Evolutionary conservation across 2,888 invertebrate species (phyloP).

Genomic region (Polydrusus pterygomalis): DNA sequence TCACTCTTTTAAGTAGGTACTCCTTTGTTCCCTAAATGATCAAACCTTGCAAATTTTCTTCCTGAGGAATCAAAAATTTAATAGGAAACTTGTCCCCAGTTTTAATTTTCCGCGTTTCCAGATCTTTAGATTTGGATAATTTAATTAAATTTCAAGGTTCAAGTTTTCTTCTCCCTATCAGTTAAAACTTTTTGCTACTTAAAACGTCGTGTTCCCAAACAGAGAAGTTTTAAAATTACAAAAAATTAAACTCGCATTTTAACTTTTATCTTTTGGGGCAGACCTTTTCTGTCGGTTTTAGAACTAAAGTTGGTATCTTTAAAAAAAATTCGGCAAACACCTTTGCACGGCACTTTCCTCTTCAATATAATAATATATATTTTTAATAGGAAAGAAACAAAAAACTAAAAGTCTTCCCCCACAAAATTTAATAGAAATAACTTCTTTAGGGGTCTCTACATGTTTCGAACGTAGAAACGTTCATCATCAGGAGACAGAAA

Average conservation of each 20-base stretch:
- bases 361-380: no score
- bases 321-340: background rate
- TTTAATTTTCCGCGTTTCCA: background rate
- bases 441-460: no score
- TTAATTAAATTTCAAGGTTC: constrained; percentile 8
- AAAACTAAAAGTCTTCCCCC: no score
- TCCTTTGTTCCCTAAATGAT: background rate
- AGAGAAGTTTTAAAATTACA: constrained; percentile 1
- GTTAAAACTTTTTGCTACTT: constrained; percentile 1
- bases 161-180: background rate
- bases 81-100: constrained; percentile 2
- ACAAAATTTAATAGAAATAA: no score
- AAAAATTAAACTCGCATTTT: constrained; percentile 2
- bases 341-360: no score
- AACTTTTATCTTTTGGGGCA: background rate
- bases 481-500: no score
- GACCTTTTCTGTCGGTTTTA: background rate
- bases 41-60: background rate
- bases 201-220: background rate
- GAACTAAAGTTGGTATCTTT: no score
- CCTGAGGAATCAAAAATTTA: background rate
- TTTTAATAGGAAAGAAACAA: no score
- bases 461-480: no score
- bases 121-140: constrained; percentile 10
- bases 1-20: no score